phyloP scores from a whole-genome alignment of 2,113 vertebrate genomes.

The Psephotus haematonotus region DNA sequence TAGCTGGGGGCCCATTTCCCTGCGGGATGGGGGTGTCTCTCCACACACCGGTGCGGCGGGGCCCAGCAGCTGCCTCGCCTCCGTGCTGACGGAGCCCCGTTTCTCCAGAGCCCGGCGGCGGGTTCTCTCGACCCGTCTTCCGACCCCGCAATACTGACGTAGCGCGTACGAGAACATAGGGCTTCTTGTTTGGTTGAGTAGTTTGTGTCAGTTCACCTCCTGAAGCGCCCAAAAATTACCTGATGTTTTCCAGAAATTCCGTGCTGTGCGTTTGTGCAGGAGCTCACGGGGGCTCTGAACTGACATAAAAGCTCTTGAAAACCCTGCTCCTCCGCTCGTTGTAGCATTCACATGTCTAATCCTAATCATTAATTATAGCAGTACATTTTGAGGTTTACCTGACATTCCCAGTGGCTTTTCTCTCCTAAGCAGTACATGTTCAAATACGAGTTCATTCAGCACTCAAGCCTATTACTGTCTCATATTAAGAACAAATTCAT shows the following conservation, averaged over 20 bases:
- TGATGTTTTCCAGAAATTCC: fast-evolving
- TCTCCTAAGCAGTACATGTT: background rate
- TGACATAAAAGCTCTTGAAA: background rate
- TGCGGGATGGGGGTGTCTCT: background rate
- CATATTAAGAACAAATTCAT: background rate
- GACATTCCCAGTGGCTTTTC: background rate
- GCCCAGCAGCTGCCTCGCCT: background rate
- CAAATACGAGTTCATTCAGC: background rate
- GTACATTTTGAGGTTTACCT: background rate
- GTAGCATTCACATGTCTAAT: background rate
- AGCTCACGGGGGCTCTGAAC: background rate
- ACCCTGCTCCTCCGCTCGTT: fast-evolving
- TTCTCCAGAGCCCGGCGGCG: fast-evolving
- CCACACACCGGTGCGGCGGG: background rate
- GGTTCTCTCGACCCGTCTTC: background rate
- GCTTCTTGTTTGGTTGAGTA: background rate
- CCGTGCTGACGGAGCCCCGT: fast-evolving
- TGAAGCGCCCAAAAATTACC: background rate
- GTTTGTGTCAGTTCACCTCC: background rate
- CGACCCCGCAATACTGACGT: fast-evolving
- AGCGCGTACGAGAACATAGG: fast-evolving
- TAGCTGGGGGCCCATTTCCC: background rate
- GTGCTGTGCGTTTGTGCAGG: background rate
- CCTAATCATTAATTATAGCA: fast-evolving
- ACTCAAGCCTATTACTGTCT: background rate